Percentiles rank a stretch among this genome's conserved stretches.
phyloP scores from a whole-genome alignment of 1,140 invertebrate species.

The Phenacoccus solenopsis region DNA sequence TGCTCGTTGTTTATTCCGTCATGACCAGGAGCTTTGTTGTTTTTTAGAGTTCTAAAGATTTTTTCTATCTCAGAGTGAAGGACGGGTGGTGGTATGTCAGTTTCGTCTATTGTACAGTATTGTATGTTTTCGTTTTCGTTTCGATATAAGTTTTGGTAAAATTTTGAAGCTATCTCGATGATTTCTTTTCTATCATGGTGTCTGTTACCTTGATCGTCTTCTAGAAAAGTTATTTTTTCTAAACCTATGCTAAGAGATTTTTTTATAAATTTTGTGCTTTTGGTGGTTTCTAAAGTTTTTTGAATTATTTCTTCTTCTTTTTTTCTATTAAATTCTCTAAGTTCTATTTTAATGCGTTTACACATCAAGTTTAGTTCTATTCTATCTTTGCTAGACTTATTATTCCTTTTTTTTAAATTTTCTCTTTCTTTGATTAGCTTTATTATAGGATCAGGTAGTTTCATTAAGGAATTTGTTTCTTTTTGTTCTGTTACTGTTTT shows the following conservation, averaged over 20 bases:
- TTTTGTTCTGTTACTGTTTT: no score
- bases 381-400: background rate
- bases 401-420: background rate
- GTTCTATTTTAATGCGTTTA: background rate
- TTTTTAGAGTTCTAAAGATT: background rate
- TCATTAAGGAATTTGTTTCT: no score
- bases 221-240: background rate
- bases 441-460: no score
- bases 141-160: background rate
- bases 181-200: background rate
- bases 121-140: background rate
- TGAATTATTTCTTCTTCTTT: background rate
- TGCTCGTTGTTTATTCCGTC: conserved; percentile 18
- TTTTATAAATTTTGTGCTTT: background rate
- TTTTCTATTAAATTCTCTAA: background rate
- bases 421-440: background rate
- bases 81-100: background rate
- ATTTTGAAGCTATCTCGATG: background rate
- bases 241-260: background rate
- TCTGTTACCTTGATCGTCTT: background rate
- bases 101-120: background rate
- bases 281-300: background rate
- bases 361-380: background rate
- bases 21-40: conserved; percentile 19
- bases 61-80: background rate